These are phyloP conservation scores for Galeruca laticollis DNA, from an alignment of 2,888 invertebrate genomes.

Conservation along the genomic window DNA sequence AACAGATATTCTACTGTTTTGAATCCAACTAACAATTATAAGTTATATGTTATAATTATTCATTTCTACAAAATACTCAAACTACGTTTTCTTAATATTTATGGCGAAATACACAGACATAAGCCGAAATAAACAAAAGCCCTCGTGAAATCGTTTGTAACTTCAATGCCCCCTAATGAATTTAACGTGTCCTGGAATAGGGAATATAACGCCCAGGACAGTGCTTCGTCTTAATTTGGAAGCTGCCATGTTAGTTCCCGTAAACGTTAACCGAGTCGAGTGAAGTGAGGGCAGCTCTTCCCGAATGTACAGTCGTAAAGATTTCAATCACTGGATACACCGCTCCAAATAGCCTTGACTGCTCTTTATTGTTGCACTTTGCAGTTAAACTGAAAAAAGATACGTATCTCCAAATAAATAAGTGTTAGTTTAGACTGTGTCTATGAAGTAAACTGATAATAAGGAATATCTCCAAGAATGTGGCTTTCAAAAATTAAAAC, in stretches of 20 bases:
- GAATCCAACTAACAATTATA: too few species aligned
- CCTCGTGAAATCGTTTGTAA: slow-evolving; percentile 55
- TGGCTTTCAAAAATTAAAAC: too few species aligned
- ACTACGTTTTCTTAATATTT: background rate
- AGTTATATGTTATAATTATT: too few species aligned
- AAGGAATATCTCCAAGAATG: background rate
- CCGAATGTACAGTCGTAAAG: slow-evolving; percentile 53
- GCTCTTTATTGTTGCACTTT: slow-evolving; percentile 32
- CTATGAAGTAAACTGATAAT: slow-evolving; percentile 24
- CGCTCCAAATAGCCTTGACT: slow-evolving; percentile 15
- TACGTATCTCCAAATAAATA: slow-evolving; percentile 14
- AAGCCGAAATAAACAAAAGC: slow-evolving; percentile 46
- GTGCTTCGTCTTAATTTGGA: slow-evolving; percentile 57
- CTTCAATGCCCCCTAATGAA: slow-evolving; percentile 56
- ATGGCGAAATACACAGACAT: slow-evolving; percentile 23
- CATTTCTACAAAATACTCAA: too few species aligned
- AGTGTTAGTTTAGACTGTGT: slow-evolving; percentile 20
- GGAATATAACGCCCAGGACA: slow-evolving; percentile 50
- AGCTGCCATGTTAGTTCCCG: slow-evolving; percentile 47
- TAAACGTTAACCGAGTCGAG: slow-evolving; percentile 8
- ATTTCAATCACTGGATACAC: slow-evolving; percentile 52
- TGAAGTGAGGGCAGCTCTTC: slow-evolving; percentile 4
- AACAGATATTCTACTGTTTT: too few species aligned
- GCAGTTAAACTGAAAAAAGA: slow-evolving; percentile 22
- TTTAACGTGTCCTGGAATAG: slow-evolving; percentile 54